phyloP scores from a whole-genome alignment of 2,797 vertebrate genomes.

The Lepus oiostolus region DNA sequence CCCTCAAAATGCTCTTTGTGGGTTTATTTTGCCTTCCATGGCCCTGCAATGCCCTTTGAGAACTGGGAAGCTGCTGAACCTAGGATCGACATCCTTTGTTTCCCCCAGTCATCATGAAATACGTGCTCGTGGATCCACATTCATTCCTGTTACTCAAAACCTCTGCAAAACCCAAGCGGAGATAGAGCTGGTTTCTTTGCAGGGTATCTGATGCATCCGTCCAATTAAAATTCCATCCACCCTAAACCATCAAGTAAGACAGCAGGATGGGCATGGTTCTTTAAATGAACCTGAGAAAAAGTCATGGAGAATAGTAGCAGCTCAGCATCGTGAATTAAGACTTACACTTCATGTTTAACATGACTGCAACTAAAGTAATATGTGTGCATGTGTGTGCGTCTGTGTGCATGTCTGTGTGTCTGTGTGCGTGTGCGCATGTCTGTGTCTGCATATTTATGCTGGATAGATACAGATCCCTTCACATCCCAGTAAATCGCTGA shows the following conservation, averaged over 20 bases:
- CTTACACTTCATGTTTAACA: conserved; percentile 59
- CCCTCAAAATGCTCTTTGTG: conserved; percentile 76
- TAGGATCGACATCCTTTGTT: conserved; percentile 78
- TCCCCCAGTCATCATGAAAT: conserved; percentile 75
- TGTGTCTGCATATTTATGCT: conserved; percentile 21
- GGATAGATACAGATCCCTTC: conserved; percentile 64
- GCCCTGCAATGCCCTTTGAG: conserved; percentile 75
- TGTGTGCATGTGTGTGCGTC: conserved; percentile 6
- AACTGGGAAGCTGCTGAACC: conserved; percentile 71
- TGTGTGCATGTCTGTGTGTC: conserved; percentile 55
- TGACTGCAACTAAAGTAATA: conserved; percentile 70
- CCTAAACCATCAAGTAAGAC: conserved; percentile 72
- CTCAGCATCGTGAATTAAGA: background rate
- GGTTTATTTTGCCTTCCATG: conserved; percentile 84
- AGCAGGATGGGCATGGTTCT: conserved; percentile 63
- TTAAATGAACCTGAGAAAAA: conserved; percentile 67
- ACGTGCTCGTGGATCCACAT: conserved; percentile 73
- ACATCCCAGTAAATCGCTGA: conserved; percentile 64
- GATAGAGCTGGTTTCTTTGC: conserved; percentile 80
- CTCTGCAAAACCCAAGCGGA: conserved; percentile 58
- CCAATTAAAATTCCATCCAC: conserved; percentile 84
- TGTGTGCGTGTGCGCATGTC: background rate
- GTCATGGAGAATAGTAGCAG: conserved; percentile 68
- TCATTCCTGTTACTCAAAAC: conserved; percentile 70
- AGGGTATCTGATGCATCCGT: conserved; percentile 71